phyloP scores from a whole-genome alignment of 2,888 invertebrate species.

The Tenthredo distinguenda region DNA sequence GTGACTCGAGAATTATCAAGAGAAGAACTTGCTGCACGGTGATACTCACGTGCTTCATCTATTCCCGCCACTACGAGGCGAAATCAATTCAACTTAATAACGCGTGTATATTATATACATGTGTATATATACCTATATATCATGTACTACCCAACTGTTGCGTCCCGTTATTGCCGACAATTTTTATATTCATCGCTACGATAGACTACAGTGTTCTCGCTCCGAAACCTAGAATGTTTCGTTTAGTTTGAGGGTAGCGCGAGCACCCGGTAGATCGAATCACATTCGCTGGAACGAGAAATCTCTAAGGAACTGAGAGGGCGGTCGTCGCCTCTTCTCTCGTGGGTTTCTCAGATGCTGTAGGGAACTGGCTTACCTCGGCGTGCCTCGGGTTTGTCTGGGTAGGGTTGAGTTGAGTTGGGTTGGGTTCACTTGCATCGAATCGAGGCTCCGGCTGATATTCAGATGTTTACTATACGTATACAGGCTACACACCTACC shows the following conservation, averaged over 20 bases:
- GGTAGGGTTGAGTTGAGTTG: constrained; percentile 36
- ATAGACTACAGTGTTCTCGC: background rate
- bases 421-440: constrained; percentile 45
- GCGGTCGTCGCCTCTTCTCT: constrained; percentile 33
- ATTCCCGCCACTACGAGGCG: background rate
- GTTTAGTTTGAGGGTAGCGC: background rate
- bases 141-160: background rate
- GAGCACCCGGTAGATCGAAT: constrained; percentile 44
- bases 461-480: constrained; percentile 39
- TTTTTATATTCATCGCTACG: background rate
- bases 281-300: constrained; percentile 20
- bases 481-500: constrained; percentile 9
- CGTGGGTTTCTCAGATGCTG: constrained; percentile 33
- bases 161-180: background rate
- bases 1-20: constrained; percentile 39
- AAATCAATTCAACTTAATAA: constrained; percentile 3
- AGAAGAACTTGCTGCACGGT: constrained; percentile 22
- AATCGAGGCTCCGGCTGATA: constrained; percentile 47
- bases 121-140: too few species aligned
- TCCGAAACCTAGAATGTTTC: background rate
- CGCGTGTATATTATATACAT: background rate
- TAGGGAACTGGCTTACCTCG: constrained; percentile 32
- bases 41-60: background rate
- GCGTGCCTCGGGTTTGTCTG: constrained; percentile 25
- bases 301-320: constrained; percentile 36